Percentiles rank a stretch among this genome's conserved stretches.
Evolutionary conservation across 2,113 vertebrate genomes (phyloP).

Genomic region (Percopsis transmontana): DNA sequence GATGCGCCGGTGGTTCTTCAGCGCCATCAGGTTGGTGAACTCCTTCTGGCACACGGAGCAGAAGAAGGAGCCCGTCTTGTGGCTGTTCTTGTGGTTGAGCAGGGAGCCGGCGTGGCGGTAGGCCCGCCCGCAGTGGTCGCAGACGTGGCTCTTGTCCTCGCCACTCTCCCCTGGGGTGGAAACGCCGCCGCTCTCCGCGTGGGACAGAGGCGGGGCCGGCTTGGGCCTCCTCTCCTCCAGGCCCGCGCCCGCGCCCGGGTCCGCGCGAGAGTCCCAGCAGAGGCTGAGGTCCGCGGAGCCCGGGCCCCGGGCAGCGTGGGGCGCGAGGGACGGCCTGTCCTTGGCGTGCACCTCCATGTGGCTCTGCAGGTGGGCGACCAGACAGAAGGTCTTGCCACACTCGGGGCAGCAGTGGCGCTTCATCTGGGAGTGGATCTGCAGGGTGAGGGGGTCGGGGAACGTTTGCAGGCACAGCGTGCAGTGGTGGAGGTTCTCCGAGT

Average conservation of each 20-base stretch:
- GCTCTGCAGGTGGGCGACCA: slow-evolving; percentile 76
- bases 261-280: slow-evolving; percentile 66
- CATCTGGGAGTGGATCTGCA: slow-evolving; percentile 82
- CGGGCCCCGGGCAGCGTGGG: slow-evolving; percentile 8
- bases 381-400: slow-evolving; percentile 83
- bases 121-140: slow-evolving; percentile 79
- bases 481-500: slow-evolving; percentile 79
- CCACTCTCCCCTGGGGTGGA: slow-evolving; percentile 2
- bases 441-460: slow-evolving; percentile 77
- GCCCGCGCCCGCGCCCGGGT: slow-evolving; percentile 57
- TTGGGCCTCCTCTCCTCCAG: slow-evolving; percentile 24
- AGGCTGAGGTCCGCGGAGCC: slow-evolving; percentile 8
- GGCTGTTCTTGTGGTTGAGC: slow-evolving; percentile 83
- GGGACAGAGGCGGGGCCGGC: slow-evolving; percentile 56
- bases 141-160: slow-evolving; percentile 75
- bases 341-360: slow-evolving; percentile 79
- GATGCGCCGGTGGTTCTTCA: slow-evolving; percentile 81
- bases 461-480: slow-evolving; percentile 83
- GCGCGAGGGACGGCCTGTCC: slow-evolving; percentile 68
- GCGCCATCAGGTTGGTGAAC: slow-evolving; percentile 81
- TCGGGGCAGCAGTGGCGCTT: slow-evolving; percentile 80
- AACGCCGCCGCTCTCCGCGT: slow-evolving; percentile 36
- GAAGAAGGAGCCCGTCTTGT: slow-evolving; percentile 78
- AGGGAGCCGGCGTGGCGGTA: slow-evolving; percentile 80
- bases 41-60: slow-evolving; percentile 80